Conservation (phyloP, 1,140 invertebrate species). For the Eciton burchellii region DNA sequence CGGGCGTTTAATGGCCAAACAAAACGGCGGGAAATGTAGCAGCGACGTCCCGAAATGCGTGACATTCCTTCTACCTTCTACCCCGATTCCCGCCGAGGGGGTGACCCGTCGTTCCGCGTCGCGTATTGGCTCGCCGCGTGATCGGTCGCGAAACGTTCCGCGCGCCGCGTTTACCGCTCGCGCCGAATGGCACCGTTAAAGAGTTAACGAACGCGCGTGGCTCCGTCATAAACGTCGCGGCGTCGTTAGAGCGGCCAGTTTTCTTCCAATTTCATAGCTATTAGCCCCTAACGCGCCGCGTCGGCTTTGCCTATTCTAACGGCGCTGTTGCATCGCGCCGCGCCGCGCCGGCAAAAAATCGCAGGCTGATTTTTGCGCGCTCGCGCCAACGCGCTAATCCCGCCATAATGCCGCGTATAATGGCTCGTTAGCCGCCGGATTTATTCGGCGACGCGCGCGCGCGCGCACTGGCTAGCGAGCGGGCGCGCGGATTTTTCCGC, state of each 20-base stretch:
- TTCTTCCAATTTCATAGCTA: conserved; percentile 58
- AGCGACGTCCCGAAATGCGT: not conserved
- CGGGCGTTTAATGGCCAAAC: conserved; percentile 45
- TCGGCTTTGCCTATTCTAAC: conserved; percentile 37
- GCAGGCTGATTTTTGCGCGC: conserved; percentile 48
- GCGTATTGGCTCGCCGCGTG: not conserved
- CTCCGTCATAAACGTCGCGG: conserved; percentile 42
- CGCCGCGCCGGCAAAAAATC: conserved; percentile 43
- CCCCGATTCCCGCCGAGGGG: not conserved
- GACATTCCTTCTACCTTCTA: not conserved
- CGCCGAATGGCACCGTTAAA: conserved; percentile 4
- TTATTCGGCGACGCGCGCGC: conserved; percentile 52
- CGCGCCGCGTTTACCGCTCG: not conserved
- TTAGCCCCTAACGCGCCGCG: conserved; percentile 46
- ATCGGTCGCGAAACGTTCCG: not conserved
- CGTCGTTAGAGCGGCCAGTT: not conserved
- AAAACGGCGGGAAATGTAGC: not conserved
- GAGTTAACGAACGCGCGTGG: conserved; percentile 8
- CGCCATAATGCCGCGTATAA: conserved; percentile 55
- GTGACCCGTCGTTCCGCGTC: not conserved
- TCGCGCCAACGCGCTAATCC: conserved; percentile 46
- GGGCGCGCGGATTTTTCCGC: conserved; percentile 50
- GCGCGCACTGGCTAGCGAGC: no score
- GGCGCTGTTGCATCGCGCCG: not conserved
- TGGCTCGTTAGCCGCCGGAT: conserved; percentile 59